A percentile compares a stretch with the other conserved stretches of the same genome.
phyloP scores from a whole-genome alignment of 2,888 invertebrate species.

The Kryphioiulus occultus region DNA sequence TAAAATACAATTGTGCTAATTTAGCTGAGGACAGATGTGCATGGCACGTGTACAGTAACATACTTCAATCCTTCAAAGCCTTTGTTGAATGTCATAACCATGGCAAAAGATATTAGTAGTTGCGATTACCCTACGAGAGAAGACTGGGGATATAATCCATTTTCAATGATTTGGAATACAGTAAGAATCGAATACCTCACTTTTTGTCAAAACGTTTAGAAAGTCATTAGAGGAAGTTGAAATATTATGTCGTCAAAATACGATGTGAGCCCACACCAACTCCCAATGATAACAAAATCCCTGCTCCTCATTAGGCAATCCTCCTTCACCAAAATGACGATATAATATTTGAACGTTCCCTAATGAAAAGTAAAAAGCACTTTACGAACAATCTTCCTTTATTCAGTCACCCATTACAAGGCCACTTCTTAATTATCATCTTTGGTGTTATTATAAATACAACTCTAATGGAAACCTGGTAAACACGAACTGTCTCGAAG shows the following conservation, averaged over 20 bases:
- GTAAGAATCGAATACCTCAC: constrained; percentile 49
- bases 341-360: too few species aligned
- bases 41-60: constrained; percentile 53
- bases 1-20: background rate
- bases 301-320: too few species aligned
- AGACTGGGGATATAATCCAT: constrained; percentile 54
- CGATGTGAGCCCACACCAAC: too few species aligned
- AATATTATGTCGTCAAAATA: background rate
- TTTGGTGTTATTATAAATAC: background rate
- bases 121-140: constrained; percentile 54
- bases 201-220: background rate
- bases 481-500: background rate
- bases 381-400: too few species aligned
- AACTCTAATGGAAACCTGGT: background rate
- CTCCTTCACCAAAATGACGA: too few species aligned
- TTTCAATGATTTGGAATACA: constrained; percentile 55
- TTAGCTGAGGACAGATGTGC: constrained; percentile 50
- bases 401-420: background rate
- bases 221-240: background rate
- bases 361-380: too few species aligned
- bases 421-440: background rate
- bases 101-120: constrained; percentile 53
- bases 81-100: background rate
- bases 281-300: too few species aligned
- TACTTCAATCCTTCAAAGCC: constrained; percentile 37